These are phyloP conservation scores for Phortica okadai DNA, from an alignment of 2,888 invertebrate species.

Conservation along the genomic window DNA sequence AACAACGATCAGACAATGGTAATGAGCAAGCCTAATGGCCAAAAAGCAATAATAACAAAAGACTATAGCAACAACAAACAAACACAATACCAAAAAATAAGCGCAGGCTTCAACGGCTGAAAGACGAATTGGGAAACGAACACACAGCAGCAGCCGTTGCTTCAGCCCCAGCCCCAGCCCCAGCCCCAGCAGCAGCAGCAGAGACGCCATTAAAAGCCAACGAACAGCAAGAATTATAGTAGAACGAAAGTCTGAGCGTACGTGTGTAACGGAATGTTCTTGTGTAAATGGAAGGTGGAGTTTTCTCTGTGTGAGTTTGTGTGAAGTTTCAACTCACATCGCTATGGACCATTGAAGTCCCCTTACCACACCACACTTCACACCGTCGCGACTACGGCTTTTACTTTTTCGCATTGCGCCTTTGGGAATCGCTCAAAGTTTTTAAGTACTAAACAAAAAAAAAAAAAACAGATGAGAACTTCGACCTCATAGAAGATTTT, in stretches of 20 bases:
- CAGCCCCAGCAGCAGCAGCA: not conserved
- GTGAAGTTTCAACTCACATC: too few relatives aligned
- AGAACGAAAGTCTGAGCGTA: not conserved
- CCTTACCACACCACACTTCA: not conserved
- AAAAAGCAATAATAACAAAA: constrained; percentile 20
- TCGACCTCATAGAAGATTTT: too few relatives aligned
- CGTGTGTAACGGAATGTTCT: not conserved
- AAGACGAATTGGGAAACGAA: not conserved
- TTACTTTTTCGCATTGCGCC: not conserved
- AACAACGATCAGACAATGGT: constrained; percentile 1
- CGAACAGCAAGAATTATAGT: not conserved
- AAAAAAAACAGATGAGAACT: not conserved
- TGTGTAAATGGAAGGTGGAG: too few relatives aligned
- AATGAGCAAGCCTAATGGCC: not conserved
- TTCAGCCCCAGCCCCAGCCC: not conserved
- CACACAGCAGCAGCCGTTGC: not conserved
- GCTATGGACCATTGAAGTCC: not conserved
- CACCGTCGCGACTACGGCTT: not conserved
- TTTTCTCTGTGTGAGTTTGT: not conserved
- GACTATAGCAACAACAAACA: not conserved
- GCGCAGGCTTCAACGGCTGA: not conserved
- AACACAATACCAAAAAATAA: not conserved
- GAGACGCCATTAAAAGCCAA: constrained; percentile 3
- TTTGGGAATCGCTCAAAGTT: constrained; percentile 2
- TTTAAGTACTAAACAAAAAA: not conserved